Evolutionary conservation across 2,113 vertebrate genomes (phyloP), one percentile per base, ranked within the genome.

Genomic region (Brevimyrus niger): DNA sequence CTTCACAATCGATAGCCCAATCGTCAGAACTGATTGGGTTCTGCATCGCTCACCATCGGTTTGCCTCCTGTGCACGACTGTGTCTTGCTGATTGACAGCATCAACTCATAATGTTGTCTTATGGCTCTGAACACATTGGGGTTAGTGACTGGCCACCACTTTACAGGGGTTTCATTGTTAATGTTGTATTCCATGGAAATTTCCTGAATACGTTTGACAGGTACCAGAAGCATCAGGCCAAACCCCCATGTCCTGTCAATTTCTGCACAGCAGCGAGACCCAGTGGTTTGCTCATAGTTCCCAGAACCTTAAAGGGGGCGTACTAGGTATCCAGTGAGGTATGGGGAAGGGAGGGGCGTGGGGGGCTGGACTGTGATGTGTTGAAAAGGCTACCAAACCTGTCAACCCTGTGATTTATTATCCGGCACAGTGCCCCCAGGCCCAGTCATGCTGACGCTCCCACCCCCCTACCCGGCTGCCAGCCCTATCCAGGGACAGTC

Each of bases 391-490:
- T 91, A 91, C 92, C 17, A 90, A 90, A 91, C 90, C 92, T 95
- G 94, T 94, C 94, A 92, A 91, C 73, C 46, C 42, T 7, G 88
- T 95, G 94, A 96, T 96, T 95, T 94, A 96, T 96, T 93, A 93
- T 91, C 91, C 90, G 11, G 90, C 88, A 17, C 7, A 38, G 80
- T 89, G 90, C 91, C 91, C 91, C 87, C 0, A 91, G 92, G 92
- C 91, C 90, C 87, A 91, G 90, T 91, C 50, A 51, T 80, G 88
- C 91, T 89, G 87, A 58, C 86, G 88, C 89, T 13, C 91, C 90
- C 91, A 90, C 80, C 35, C 80, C 80, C 51, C 35, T 65, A 27
- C 38, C 58, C 84, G 31, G 21, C 58, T 48, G 53, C 73, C 44
- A 51, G 10, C 38, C 50, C 80, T 15, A 80, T 91, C 92, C 90